Evolutionary conservation across 2,888 invertebrate species (phyloP), one percentile per base, ranked within the genome.

Genomic region (Agrypnus murinus): DNA sequence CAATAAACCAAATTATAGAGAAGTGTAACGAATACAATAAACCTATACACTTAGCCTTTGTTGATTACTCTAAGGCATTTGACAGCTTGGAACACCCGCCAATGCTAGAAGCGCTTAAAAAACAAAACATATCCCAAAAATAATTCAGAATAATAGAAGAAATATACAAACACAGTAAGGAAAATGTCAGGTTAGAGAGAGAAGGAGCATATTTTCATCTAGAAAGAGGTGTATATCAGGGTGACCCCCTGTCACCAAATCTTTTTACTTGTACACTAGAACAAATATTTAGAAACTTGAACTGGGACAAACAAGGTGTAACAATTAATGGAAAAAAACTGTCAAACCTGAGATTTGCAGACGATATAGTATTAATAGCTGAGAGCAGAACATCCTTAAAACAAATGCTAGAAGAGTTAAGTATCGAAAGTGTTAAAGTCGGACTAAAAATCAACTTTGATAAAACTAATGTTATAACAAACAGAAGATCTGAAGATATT

Each of bases 331-430:
- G n/a, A 3, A 12, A 31, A 2, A 50, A 50, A 15, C 50, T 50
- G 10, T 25, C 19, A 5, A 50, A 19, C 31, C 50, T 50, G 10
- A 12, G 50, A 17, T 50, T 50, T 17, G 50, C 50, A 1, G 50
- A 17, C n/a, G 50, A 50, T 50, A 12, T 50, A 12, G 12, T 17
- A 2, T 9, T 17, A 10, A 6, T 50, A 19, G 25, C 19, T n/a
- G 8, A 31, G 3, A 9, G 10, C 8, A n/a, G 6, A 19, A 10
- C 8, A n/a, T 2, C n/a, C n/a, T n/a, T n/a, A n/a, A n/a, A n/a
- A n/a, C n/a, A n/a, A n/a, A n/a, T n/a, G n/a, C n/a, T n/a, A n/a
- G n/a, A n/a, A n/a, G n/a, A n/a, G n/a, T n/a, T n/a, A n/a, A n/a
- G n/a, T n/a, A n/a, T n/a, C n/a, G n/a, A n/a, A n/a, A n/a, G n/a